Evolutionary conservation across 2,888 invertebrate genomes (phyloP).

Genomic region (Micoletzkya japonica): DNA sequence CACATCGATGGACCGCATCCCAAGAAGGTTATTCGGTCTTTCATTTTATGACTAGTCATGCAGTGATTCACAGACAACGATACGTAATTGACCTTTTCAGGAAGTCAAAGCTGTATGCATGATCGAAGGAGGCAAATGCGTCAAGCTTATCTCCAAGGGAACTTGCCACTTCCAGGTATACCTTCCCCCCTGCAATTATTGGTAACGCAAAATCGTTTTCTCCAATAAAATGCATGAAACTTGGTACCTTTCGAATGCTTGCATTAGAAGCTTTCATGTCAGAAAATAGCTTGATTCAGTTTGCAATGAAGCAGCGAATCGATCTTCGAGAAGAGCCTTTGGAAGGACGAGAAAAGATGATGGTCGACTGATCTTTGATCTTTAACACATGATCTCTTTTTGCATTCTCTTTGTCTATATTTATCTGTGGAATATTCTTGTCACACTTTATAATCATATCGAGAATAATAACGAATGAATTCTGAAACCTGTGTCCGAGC

Average conservation of each 20-base stretch:
- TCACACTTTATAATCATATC: not conserved
- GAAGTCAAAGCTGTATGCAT: slow-evolving; percentile 39
- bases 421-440: not conserved
- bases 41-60: slow-evolving; percentile 27
- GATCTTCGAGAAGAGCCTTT: slow-evolving; percentile 54
- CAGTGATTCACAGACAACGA: not conserved
- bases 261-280: too few species aligned
- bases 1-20: slow-evolving; percentile 42
- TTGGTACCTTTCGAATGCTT: not conserved
- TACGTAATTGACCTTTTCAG: not conserved
- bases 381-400: not conserved
- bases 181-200: too few species aligned
- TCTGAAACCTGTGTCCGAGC: too few species aligned
- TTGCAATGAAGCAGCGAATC: slow-evolving; percentile 62
- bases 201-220: not conserved
- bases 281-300: slow-evolving; percentile 39
- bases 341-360: slow-evolving; percentile 24
- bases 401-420: not conserved
- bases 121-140: slow-evolving; percentile 50
- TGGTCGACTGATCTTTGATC: slow-evolving; percentile 25
- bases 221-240: not conserved
- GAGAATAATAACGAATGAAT: not conserved
- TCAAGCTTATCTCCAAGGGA: slow-evolving; percentile 58
- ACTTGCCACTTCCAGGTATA: slow-evolving; percentile 62
- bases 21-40: slow-evolving; percentile 49